Evolutionary conservation across 2,113 vertebrate genomes (phyloP).

Genomic region (Gallinago paraguaiae): DNA sequence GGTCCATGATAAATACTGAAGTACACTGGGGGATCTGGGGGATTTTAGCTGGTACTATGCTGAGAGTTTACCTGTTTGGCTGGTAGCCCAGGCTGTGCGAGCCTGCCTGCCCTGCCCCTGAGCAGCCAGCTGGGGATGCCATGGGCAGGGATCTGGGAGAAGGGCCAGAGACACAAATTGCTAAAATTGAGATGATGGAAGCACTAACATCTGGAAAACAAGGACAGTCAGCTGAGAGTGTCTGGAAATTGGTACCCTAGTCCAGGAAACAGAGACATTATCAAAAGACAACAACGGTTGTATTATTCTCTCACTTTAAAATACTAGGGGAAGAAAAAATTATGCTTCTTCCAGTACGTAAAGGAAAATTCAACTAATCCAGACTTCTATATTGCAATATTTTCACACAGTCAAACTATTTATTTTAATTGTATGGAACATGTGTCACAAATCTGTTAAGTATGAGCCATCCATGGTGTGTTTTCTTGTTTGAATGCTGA

Average conservation of each 20-base stretch:
- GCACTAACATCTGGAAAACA: constrained; percentile 9
- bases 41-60: background rate
- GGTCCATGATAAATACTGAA: background rate
- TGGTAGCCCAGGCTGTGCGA: background rate
- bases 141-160: too few species aligned
- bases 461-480: background rate
- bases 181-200: constrained; percentile 12
- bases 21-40: accelerated
- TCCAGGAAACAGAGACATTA: background rate
- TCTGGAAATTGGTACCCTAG: background rate
- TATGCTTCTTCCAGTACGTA: background rate
- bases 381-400: background rate
- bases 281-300: background rate
- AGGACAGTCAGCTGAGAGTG: background rate
- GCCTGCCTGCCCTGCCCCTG: background rate
- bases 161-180: background rate
- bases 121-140: background rate
- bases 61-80: background rate
- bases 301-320: background rate
- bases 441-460: background rate
- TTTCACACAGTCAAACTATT: background rate
- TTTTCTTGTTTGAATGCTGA: background rate
- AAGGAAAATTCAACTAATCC: background rate
- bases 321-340: background rate
- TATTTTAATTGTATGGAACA: background rate